Base-by-base conservation (phyloP, 2,113 vertebrate genomes). In the Shinisaurus crocodilurus region DNA sequence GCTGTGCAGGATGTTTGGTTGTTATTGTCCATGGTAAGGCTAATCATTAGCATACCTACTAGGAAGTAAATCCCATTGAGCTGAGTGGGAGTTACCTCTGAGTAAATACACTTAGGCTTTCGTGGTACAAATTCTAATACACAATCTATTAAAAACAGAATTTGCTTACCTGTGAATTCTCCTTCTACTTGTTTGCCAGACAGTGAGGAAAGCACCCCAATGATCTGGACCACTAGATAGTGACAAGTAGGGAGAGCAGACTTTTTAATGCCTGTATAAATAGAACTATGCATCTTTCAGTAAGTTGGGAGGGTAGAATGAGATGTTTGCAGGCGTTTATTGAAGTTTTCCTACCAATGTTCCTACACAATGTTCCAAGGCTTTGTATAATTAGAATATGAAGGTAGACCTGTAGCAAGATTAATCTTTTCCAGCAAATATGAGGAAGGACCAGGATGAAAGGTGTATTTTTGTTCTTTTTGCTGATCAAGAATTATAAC, bases 341-440 rank as follows among this genome's bases (percentile, higher is more conserved):
- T 40, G 76, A 90, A 65, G 6, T 10, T 70, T 48, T 60, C 72
- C 27, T 88, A 50, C 13, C 34, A 75, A 85, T 1, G 32, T 0
- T 37, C 57, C 2, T n/a, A 83, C 88, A 74, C 2, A 34, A 80
- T 18, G 3, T 0, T 9, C 5, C 82, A 43, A 86, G 69, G n/a
- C 37, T 92, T 65, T 6, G 8, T 18, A 70, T 0, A 0, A 2
- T 67, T 15, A 88, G 8, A 91, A 89, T 45, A 60, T 25, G 32
- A 88, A 93, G 54, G 12, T 45, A 88, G 6, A 48, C 45, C 45
- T 92, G 15, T 84, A 88, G 5, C 80, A 34, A 86, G 76, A 43
- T 84, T 15, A 75, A 15, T 29, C 74, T 82, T 60, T 40, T 63
- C 34, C 89, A 86, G 13, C 5, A 13, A 1, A 2, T 86, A 70